These are phyloP conservation scores for Antedon mediterranea DNA, from an alignment of 53 echinoderm and acorn worm species.

Conservation along the genomic window DNA sequence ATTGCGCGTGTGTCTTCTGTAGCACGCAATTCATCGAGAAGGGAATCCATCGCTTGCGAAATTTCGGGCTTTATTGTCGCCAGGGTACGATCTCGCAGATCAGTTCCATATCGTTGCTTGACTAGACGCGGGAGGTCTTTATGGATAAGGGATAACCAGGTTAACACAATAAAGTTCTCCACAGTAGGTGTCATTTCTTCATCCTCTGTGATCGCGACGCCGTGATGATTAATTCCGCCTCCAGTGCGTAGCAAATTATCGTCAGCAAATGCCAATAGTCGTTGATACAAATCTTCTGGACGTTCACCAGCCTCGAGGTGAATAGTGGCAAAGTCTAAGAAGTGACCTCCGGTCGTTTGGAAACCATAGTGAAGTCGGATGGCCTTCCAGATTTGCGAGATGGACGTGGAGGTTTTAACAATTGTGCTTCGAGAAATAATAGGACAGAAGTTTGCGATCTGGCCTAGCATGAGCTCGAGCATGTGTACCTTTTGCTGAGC, in stretches of 20 bases:
- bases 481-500: constrained; percentile 11
- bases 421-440: constrained; percentile 11
- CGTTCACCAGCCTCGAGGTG: constrained; percentile 2
- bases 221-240: constrained; percentile 1
- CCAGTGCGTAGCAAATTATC: constrained; percentile 6
- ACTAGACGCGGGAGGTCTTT: constrained; percentile 2
- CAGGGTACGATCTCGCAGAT: no score
- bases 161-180: no score
- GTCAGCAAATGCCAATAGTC: constrained; percentile 10
- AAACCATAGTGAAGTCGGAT: constrained; percentile 17
- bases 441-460: constrained; percentile 15
- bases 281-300: constrained; percentile 21
- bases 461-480: constrained; percentile 14
- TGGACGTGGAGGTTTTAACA: constrained; percentile 1
- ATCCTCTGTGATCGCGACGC: neutral
- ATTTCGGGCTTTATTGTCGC: no score
- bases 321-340: constrained; percentile 13
- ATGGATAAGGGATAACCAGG: no score
- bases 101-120: no score
- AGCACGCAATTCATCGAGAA: no score
- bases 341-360: constrained; percentile 14
- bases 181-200: neutral
- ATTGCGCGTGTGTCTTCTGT: no score
- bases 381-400: constrained; percentile 15
- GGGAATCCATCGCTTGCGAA: no score